A percentile compares a stretch with the other conserved stretches of the same genome.
Evolutionary conservation across 2,888 invertebrate species (phyloP).

Genomic region (Cryptus viduatorius): DNA sequence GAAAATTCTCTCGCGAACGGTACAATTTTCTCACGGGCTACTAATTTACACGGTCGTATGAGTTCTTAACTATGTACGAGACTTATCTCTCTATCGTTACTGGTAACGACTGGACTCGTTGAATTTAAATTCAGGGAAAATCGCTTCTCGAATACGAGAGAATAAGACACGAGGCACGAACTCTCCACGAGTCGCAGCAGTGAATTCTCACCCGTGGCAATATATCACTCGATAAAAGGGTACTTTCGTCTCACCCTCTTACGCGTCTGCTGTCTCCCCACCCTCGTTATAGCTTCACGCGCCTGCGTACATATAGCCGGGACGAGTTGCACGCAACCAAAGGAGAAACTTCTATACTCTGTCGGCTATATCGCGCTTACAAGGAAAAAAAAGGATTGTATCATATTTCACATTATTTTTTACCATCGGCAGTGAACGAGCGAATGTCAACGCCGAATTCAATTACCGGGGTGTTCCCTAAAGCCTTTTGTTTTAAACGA

Average conservation of each 20-base stretch:
- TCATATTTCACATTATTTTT: too few relatives aligned
- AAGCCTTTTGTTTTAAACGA: neutral
- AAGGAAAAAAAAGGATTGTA: too few relatives aligned
- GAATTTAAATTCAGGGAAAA: constrained; percentile 49
- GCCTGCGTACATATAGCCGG: neutral
- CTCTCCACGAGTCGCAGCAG: neutral
- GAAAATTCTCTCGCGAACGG: constrained; percentile 14
- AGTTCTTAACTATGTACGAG: constrained; percentile 15
- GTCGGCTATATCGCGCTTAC: neutral
- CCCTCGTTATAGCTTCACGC: neutral
- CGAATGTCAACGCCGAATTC: too few relatives aligned
- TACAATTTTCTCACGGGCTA: constrained; percentile 47
- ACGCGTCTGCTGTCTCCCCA: neutral
- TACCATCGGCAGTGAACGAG: too few relatives aligned
- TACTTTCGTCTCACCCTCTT: neutral
- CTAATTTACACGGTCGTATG: constrained; percentile 42
- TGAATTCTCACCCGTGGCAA: constrained; percentile 17
- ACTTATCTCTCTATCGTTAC: constrained; percentile 48
- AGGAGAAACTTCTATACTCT: neutral
- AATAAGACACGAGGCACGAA: neutral
- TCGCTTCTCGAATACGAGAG: constrained; percentile 9
- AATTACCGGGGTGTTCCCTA: too few relatives aligned
- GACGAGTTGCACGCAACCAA: neutral
- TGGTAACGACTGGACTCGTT: constrained; percentile 28
- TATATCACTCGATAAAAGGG: constrained; percentile 33